phyloP scores from a whole-genome alignment of 2,888 invertebrate species.

The Euzophera pinguis region DNA sequence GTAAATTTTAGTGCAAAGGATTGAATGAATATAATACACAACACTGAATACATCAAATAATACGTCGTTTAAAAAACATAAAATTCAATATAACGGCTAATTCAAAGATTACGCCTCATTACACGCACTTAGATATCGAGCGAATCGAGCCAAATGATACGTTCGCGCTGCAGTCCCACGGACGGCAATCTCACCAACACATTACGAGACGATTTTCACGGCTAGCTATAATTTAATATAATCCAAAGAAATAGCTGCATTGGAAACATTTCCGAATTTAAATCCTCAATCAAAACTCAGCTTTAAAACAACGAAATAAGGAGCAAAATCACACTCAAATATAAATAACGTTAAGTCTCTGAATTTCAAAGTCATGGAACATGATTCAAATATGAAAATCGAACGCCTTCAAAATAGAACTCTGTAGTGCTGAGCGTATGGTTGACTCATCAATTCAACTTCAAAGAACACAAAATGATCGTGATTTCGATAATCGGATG shows the following conservation, averaged over 20 bases:
- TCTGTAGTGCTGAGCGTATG: slow-evolving; percentile 28
- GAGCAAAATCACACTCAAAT: slow-evolving; percentile 25
- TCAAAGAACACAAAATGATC: slow-evolving; percentile 57
- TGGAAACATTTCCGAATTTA: slow-evolving; percentile 41
- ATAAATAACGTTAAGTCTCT: slow-evolving; percentile 19
- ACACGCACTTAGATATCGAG: slow-evolving; percentile 60
- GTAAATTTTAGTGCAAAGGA: no score
- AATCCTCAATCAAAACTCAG: slow-evolving; percentile 33
- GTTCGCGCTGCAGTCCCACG: slow-evolving; percentile 66
- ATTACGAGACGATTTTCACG: slow-evolving; percentile 77
- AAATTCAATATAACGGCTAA: slow-evolving; percentile 68
- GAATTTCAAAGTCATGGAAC: slow-evolving; percentile 29
- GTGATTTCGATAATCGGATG: slow-evolving; percentile 74
- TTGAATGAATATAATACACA: not conserved
- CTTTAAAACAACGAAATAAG: slow-evolving; percentile 22
- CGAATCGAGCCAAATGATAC: slow-evolving; percentile 67
- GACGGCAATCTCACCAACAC: slow-evolving; percentile 69
- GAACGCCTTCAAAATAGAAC: slow-evolving; percentile 24
- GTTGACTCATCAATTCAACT: slow-evolving; percentile 22
- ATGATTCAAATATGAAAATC: slow-evolving; percentile 41
- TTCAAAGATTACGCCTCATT: slow-evolving; percentile 71
- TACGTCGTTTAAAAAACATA: slow-evolving; percentile 42
- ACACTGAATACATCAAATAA: slow-evolving; percentile 27
- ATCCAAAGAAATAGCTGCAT: slow-evolving; percentile 76
- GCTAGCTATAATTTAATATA: slow-evolving; percentile 79